Percentiles rank a stretch among this genome's conserved stretches.
phyloP scores from a whole-genome alignment of 1,140 invertebrate genomes.

The Drosophila biarmipes region DNA sequence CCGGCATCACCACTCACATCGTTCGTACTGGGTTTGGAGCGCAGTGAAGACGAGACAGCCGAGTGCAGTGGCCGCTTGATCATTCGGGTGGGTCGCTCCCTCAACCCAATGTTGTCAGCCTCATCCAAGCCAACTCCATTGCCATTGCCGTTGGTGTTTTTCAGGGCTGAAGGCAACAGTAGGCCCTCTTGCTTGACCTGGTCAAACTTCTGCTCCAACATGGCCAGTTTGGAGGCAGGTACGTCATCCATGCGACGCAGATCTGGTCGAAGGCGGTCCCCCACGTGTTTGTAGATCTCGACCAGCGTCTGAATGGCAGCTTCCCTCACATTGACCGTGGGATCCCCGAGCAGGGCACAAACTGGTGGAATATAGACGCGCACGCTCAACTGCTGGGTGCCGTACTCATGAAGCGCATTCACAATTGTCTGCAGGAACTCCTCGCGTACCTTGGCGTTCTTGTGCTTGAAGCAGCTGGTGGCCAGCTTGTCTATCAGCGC shows the following conservation, averaged over 20 bases:
- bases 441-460: slow-evolving; percentile 94
- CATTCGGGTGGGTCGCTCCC: slow-evolving; percentile 73
- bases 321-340: slow-evolving; percentile 94
- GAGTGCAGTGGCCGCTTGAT: slow-evolving; percentile 74
- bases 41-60: slow-evolving; percentile 35
- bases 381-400: slow-evolving; percentile 91
- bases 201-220: slow-evolving; percentile 94
- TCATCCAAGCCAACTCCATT: slow-evolving; percentile 67
- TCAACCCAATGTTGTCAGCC: slow-evolving; percentile 62
- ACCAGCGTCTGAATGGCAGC: slow-evolving; percentile 93
- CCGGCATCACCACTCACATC: slow-evolving; percentile 87
- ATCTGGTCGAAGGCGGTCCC: slow-evolving; percentile 93
- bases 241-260: slow-evolving; percentile 93
- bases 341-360: slow-evolving; percentile 94
- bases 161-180: slow-evolving; percentile 89
- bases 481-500: slow-evolving; percentile 91
- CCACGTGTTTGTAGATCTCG: slow-evolving; percentile 96
- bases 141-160: slow-evolving; percentile 56
- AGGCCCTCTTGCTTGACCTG: slow-evolving; percentile 92
- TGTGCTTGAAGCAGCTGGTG: slow-evolving; percentile 91
- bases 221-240: slow-evolving; percentile 91
- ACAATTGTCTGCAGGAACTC: slow-evolving; percentile 92
- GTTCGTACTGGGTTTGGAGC: slow-evolving; percentile 42
- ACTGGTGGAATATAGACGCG: slow-evolving; percentile 93
- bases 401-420: slow-evolving; percentile 94